A percentile compares a stretch with the other conserved stretches of the same genome.
Conservation (phyloP, 2,797 vertebrate species). For the Pipistrellus pygmaeus region DNA sequence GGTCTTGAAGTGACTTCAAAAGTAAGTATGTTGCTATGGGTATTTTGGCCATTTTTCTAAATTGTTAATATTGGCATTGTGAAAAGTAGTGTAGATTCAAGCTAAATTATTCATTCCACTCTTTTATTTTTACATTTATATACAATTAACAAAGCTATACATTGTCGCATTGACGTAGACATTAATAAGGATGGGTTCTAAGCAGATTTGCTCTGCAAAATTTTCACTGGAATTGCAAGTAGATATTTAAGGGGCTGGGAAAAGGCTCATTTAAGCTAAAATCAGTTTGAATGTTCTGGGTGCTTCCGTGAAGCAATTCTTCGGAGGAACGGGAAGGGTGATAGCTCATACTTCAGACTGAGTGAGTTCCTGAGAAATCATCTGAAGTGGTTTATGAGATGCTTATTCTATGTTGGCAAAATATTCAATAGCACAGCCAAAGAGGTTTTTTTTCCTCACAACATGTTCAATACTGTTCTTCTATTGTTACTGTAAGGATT, state of each 20-base stretch:
- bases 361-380: background rate
- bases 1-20: background rate
- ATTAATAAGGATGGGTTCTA: background rate
- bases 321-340: background rate
- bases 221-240: conserved; percentile 15
- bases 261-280: background rate
- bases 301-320: background rate
- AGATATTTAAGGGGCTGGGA: background rate
- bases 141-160: conserved; percentile 5
- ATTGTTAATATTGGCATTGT: background rate
- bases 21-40: background rate
- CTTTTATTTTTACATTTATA: conserved; percentile 13
- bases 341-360: background rate
- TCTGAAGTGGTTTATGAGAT: background rate
- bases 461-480: background rate
- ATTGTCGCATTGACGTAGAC: background rate
- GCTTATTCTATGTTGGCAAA: background rate
- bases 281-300: background rate
- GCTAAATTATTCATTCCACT: background rate
- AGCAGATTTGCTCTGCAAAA: background rate
- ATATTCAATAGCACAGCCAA: background rate
- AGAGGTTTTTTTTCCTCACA: background rate
- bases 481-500: background rate
- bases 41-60: conserved; percentile 28
- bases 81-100: background rate